Conservation (phyloP, 2,113 vertebrate genomes). For the Edolisoma coerulescens region DNA sequence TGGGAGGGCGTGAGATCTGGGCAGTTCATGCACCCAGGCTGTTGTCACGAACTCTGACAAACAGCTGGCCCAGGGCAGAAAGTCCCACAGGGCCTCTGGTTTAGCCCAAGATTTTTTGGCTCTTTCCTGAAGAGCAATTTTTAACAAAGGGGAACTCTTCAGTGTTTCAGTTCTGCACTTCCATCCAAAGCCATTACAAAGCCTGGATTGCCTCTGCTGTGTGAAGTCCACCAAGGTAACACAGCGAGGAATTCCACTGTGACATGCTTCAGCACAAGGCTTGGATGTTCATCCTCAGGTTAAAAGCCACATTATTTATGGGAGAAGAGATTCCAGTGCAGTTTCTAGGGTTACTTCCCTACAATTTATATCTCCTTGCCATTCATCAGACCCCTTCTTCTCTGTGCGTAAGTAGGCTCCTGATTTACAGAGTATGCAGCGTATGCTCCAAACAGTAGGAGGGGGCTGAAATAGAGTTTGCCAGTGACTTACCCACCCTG, state of each 20-base stretch:
- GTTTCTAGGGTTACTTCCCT: background rate
- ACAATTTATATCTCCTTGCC: background rate
- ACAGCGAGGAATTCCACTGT: background rate
- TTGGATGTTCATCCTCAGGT: background rate
- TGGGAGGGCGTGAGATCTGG: background rate
- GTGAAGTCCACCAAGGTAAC: background rate
- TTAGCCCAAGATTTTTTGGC: background rate
- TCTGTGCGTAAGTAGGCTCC: background rate
- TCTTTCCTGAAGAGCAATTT: background rate
- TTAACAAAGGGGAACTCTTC: background rate
- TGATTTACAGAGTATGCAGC: background rate
- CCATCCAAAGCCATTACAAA: background rate
- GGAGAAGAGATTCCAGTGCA: background rate
- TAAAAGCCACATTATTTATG: background rate
- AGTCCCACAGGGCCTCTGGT: background rate
- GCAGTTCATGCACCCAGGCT: background rate
- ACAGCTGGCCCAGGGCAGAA: background rate
- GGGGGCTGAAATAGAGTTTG: background rate
- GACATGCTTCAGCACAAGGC: background rate
- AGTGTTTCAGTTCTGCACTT: background rate
- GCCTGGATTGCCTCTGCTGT: background rate
- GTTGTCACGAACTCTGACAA: background rate
- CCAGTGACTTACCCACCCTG: background rate
- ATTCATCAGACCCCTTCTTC: background rate
- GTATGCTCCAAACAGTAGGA: background rate